A percentile compares a stretch with the other conserved stretches of the same genome.
Evolutionary conservation across 2,113 vertebrate species (phyloP).

Genomic region (Bos indicus): DNA sequence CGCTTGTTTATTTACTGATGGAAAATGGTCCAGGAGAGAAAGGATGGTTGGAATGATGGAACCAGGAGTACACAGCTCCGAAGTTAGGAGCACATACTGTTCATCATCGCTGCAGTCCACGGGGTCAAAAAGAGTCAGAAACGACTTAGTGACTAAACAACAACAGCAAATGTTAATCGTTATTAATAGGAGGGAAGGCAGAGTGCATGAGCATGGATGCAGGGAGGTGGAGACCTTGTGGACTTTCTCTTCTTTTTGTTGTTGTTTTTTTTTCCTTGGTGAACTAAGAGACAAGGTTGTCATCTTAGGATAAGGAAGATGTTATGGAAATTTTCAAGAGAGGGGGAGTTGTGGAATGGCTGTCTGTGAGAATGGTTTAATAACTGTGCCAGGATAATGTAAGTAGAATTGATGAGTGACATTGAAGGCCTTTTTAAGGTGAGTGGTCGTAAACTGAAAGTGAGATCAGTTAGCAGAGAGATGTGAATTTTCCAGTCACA

Average conservation of each 20-base stretch:
- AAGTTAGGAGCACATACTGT: background rate
- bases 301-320: background rate
- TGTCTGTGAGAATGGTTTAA: background rate
- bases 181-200: background rate
- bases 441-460: background rate
- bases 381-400: background rate
- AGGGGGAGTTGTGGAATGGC: background rate
- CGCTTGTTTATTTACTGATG: background rate
- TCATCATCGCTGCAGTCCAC: background rate
- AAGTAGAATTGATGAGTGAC: background rate
- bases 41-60: background rate
- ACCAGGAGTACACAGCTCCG: background rate
- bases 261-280: background rate
- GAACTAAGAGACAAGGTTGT: background rate
- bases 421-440: background rate
- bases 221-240: background rate
- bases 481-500: background rate
- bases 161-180: background rate
- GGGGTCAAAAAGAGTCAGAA: background rate
- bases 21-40: background rate
- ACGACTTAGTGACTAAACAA: background rate
- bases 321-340: background rate
- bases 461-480: background rate
- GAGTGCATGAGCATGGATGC: background rate
- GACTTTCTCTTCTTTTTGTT: background rate